These are phyloP conservation scores for Synaphobranchus kaupii DNA, from an alignment of 2,797 vertebrate species.

Conservation along the genomic window DNA sequence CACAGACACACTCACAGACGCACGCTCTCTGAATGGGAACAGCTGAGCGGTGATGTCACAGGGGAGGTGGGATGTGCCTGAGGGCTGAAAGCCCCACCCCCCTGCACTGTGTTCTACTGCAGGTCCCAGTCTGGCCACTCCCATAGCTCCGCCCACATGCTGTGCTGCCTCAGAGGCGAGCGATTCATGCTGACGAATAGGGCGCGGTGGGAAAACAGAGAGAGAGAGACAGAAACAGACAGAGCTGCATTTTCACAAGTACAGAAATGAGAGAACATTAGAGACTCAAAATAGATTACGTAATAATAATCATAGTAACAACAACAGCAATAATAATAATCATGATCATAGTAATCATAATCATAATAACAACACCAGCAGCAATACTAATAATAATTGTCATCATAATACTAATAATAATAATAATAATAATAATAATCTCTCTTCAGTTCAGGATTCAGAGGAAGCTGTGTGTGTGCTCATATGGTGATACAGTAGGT, in stretches of 20 bases:
- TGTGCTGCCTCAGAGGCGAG: slow-evolving; percentile 66
- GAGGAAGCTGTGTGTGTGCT: neutral
- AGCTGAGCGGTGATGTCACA: slow-evolving; percentile 58
- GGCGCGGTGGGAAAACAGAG: slow-evolving; percentile 47
- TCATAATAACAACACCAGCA: too few species aligned
- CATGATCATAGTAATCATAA: too few species aligned
- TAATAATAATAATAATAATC: too few species aligned
- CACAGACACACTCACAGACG: slow-evolving; percentile 33
- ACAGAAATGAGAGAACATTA: too few species aligned
- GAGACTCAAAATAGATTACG: too few species aligned
- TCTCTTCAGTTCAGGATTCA: neutral
- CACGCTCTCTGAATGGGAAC: slow-evolving; percentile 38
- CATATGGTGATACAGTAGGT: neutral
- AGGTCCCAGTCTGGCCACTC: slow-evolving; percentile 39
- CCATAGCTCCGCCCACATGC: slow-evolving; percentile 54
- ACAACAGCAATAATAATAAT: too few species aligned
- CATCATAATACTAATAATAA: too few species aligned
- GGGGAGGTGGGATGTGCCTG: slow-evolving; percentile 52
- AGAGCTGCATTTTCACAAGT: slow-evolving; percentile 9
- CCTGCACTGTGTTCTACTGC: slow-evolving; percentile 53
- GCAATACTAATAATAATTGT: too few species aligned
- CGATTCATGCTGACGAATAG: slow-evolving; percentile 57
- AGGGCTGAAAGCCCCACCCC: slow-evolving; percentile 60
- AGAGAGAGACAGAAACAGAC: slow-evolving; percentile 40
- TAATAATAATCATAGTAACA: too few species aligned